Evolutionary conservation across 2,797 vertebrate species (phyloP), one percentile per base, ranked within the genome.

Genomic region (Anas capensis): DNA sequence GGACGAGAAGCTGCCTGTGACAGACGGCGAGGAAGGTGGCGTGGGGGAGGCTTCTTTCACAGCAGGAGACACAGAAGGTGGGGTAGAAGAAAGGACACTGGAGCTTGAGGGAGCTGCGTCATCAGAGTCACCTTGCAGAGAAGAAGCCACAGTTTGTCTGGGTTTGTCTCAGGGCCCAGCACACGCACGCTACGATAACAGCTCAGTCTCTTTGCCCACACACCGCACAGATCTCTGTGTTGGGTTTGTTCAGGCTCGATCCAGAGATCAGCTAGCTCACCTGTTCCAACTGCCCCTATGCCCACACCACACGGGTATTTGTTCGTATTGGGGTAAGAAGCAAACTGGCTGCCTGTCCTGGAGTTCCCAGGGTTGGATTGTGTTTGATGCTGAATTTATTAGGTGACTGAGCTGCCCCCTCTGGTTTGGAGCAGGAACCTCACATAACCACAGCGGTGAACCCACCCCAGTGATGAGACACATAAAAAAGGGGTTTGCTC

Each of bases 11-110:
- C 98, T 98, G 94, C 98, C 98, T 91, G 98, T 98, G 93, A 99
- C 98, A 4, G 99, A 99, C 0, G 99, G 99, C n/a, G 99, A 99
- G 42, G 99, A 99, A 18, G 99, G 99, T 0, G 99, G 99, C 1
- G 99, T 99, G 73, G 99, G 99, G 2, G 99, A 99, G 20, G 98
- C 98, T 96, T 99, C 99, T 97, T 99, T 99, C 90, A 99, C 95
- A 8, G 98, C 98, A 2, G 99, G 99, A 60, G 98, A 99, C 14
- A 98, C 97, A 86, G 99, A 99, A 5, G 99, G 99, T 17, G 99
- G 99, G 16, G 99, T 99, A 88, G 99, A 99, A 80, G 99, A 99
- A 68, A 99, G 99, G 87, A 98, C 96, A 17, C 95, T 96, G 48
- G 99, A 98, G 90, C 98, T 97, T 20, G 99, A 97, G 29, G 99